phyloP scores from a whole-genome alignment of 2,797 vertebrate genomes.

The Momotus momota region DNA sequence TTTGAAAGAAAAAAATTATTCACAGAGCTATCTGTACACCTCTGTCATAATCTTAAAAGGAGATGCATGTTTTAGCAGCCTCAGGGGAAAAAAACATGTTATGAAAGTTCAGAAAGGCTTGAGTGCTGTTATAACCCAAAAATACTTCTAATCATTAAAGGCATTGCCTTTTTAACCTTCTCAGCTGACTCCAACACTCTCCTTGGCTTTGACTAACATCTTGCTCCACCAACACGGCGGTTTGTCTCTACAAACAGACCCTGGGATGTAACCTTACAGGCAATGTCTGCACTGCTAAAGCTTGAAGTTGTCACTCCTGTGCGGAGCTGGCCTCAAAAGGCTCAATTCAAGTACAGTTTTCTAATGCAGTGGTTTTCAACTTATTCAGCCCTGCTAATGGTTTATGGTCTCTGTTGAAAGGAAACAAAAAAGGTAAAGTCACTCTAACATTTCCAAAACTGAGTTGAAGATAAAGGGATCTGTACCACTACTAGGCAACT shows the following conservation, averaged over 20 bases:
- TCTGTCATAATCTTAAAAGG: constrained; percentile 55
- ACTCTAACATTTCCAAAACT: neutral
- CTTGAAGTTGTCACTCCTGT: neutral
- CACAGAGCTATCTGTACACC: constrained; percentile 48
- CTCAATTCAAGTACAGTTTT: neutral
- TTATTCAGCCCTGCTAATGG: neutral
- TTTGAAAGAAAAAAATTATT: neutral
- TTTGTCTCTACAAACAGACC: neutral
- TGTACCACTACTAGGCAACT: neutral
- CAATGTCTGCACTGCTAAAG: rapidly evolving
- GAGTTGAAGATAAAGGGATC: neutral
- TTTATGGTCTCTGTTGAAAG: neutral
- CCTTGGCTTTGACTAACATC: neutral
- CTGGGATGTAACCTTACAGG: neutral
- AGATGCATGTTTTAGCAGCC: constrained; percentile 44
- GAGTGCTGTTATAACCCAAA: neutral
- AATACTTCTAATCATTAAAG: constrained; percentile 51
- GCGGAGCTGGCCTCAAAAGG: neutral
- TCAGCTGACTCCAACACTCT: neutral
- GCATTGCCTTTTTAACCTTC: constrained; percentile 32
- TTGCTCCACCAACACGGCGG: neutral
- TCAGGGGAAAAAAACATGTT: constrained; percentile 50
- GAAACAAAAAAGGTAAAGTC: constrained; percentile 6
- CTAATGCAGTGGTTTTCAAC: neutral
- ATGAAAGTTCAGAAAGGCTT: constrained; percentile 47